Evolutionary conservation across 2,888 invertebrate species (phyloP).

Genomic region (Napeogenes sylphis): DNA sequence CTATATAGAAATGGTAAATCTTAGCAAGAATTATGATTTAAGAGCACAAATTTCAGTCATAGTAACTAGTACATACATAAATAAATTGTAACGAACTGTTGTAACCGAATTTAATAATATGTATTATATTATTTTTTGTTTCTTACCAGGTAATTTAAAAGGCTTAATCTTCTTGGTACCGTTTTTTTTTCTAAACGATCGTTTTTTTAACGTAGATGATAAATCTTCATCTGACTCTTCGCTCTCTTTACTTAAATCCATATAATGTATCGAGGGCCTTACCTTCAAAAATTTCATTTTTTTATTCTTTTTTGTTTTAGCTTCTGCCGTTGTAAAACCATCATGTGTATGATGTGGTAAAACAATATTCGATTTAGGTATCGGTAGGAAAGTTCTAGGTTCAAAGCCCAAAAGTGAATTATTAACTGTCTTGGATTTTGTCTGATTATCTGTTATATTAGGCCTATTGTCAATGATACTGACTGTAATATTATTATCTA

Average conservation of each 20-base stretch:
- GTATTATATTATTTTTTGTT: not conserved
- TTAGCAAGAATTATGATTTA: not conserved
- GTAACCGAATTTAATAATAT: slow-evolving; percentile 1
- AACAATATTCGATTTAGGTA: not conserved
- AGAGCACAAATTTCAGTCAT: too few relatives aligned
- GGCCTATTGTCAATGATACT: slow-evolving; percentile 28
- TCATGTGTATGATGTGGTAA: not conserved
- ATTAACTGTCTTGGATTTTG: slow-evolving; percentile 8
- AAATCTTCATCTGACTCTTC: slow-evolving; percentile 49
- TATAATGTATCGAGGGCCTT: slow-evolving; percentile 33
- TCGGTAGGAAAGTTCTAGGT: slow-evolving; percentile 2
- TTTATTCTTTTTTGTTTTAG: slow-evolving; percentile 24
- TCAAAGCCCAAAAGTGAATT: slow-evolving; percentile 15
- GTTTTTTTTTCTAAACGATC: slow-evolving; percentile 37
- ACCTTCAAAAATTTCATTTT: slow-evolving; percentile 35
- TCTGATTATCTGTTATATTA: slow-evolving; percentile 11
- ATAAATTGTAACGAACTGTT: not conserved
- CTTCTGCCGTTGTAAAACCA: slow-evolving; percentile 17
- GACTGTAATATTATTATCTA: slow-evolving; percentile 36
- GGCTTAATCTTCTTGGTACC: slow-evolving; percentile 25
- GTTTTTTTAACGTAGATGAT: slow-evolving; percentile 42
- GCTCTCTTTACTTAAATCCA: slow-evolving; percentile 35
- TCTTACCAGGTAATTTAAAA: slow-evolving; percentile 29
- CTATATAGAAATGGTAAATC: slow-evolving; percentile 25
- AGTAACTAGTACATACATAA: not conserved